phyloP scores from a whole-genome alignment of 2,113 vertebrate species.

The Charadrius vociferus region DNA sequence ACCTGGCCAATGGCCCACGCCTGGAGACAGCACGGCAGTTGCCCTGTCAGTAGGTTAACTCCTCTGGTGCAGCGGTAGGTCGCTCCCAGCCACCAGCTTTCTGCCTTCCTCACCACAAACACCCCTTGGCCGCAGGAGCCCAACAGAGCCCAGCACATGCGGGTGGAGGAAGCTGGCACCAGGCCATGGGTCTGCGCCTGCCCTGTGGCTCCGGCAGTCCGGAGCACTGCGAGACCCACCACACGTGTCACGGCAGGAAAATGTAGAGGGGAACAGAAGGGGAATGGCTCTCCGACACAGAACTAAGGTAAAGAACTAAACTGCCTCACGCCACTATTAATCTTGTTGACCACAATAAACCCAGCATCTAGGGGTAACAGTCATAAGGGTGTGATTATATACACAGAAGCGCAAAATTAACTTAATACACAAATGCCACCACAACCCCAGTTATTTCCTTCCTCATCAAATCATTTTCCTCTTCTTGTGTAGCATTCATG shows the following conservation, averaged over 20 bases:
- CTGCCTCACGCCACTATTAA: not conserved
- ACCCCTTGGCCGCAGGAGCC: not conserved
- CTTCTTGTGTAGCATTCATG: not conserved
- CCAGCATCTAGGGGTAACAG: not conserved
- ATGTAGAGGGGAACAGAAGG: not conserved
- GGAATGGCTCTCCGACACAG: fast-evolving
- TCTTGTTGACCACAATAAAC: not conserved
- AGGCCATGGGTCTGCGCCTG: fast-evolving
- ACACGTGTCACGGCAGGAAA: fast-evolving
- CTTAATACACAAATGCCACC: not conserved
- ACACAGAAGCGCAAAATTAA: not conserved
- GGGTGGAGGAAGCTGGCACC: not conserved
- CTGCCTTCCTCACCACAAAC: not conserved
- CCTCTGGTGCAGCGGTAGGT: not conserved
- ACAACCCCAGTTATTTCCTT: not conserved
- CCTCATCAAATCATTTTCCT: not conserved
- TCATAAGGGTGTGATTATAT: not conserved
- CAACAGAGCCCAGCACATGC: not conserved
- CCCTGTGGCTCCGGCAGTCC: fast-evolving
- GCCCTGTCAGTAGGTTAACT: not conserved
- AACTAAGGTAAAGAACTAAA: not conserved
- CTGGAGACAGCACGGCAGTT: not conserved
- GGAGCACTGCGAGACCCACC: not conserved
- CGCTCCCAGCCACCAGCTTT: not conserved
- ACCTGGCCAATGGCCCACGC: fast-evolving